Conservation (phyloP, 1,140 invertebrate species). For the Globodera ellingtonae region DNA sequence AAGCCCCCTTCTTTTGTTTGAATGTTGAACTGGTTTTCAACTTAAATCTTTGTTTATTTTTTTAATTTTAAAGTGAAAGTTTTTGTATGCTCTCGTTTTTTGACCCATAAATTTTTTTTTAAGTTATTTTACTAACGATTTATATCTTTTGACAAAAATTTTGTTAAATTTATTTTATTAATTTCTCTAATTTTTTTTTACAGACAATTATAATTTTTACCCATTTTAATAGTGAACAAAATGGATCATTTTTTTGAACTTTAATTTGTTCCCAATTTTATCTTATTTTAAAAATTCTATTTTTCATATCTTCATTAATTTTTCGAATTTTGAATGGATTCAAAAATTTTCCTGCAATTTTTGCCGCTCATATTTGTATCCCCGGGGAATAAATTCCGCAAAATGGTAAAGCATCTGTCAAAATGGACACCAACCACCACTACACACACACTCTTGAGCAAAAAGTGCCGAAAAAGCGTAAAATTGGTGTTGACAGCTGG, state of each 20-base stretch:
- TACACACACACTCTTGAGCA: not conserved
- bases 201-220: too few species aligned
- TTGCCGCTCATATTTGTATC: not conserved
- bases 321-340: not conserved
- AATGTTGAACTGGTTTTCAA: not conserved
- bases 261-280: not conserved
- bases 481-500: slow-evolving; percentile 2
- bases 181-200: too few species aligned
- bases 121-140: too few species aligned
- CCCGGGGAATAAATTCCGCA: not conserved
- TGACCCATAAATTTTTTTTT: too few species aligned
- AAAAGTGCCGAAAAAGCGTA: not conserved
- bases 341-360: not conserved
- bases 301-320: not conserved
- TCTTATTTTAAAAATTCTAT: not conserved
- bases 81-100: too few species aligned
- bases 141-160: too few species aligned
- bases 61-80: too few species aligned
- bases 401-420: slow-evolving; percentile 3
- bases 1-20: not conserved
- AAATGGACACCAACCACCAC: not conserved
- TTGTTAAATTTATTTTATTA: too few species aligned
- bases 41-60: not conserved
- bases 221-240: not conserved
- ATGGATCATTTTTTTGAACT: too few species aligned